Evolutionary conservation across 1,140 invertebrate species (phyloP).

Genomic region (Eueides isabella): DNA sequence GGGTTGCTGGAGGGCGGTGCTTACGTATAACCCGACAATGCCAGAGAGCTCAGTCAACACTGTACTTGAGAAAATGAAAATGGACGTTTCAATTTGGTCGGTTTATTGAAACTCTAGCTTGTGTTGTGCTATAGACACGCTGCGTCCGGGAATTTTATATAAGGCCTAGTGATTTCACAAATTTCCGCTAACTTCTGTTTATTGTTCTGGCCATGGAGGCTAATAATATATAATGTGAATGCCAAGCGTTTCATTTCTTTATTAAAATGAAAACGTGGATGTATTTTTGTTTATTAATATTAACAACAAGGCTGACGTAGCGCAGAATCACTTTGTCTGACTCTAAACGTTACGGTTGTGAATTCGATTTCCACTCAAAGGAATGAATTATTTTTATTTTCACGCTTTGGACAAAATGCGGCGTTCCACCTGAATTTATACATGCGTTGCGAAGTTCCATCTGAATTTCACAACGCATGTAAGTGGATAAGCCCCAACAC

Average conservation of each 20-base stretch:
- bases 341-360: too few relatives aligned
- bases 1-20: conserved; percentile 63
- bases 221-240: conserved; percentile 10
- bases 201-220: conserved; percentile 24
- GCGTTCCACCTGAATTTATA: too few relatives aligned
- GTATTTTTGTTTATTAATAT: background rate
- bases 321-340: background rate
- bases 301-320: background rate
- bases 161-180: conserved; percentile 36
- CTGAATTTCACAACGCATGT: too few relatives aligned
- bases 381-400: too few relatives aligned
- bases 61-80: conserved; percentile 18
- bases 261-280: conserved; percentile 1
- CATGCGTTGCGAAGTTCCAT: too few relatives aligned
- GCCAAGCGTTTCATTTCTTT: background rate
- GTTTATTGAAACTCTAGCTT: conserved; percentile 45
- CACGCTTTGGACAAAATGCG: too few relatives aligned
- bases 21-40: conserved; percentile 38
- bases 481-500: too few relatives aligned
- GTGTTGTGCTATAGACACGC: conserved; percentile 40
- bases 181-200: conserved; percentile 38
- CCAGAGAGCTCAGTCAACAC: conserved; percentile 4
- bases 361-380: too few relatives aligned
- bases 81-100: conserved; percentile 40
- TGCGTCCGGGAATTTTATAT: conserved; percentile 40